These are phyloP conservation scores for Galaxea fascicularis DNA, from an alignment of 92 coral and sea anemone species.

Conservation along the genomic window DNA sequence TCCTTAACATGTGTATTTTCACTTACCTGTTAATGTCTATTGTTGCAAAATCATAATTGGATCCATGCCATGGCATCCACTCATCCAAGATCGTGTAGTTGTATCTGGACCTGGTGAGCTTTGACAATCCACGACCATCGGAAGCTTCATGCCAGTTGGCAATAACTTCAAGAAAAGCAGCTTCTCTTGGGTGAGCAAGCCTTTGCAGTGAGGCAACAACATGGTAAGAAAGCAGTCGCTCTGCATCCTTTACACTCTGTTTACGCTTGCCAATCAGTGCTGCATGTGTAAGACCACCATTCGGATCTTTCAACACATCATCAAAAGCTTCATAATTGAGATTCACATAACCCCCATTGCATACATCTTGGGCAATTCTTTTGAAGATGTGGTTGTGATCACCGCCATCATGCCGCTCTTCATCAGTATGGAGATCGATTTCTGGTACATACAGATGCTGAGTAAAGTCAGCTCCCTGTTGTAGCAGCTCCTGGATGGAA, in stretches of 20 bases:
- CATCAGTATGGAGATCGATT: too few relatives aligned
- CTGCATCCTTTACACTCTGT: conserved; percentile 65
- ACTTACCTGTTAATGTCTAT: conserved; percentile 14
- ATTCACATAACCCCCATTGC: conserved; percentile 41
- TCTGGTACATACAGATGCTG: conserved; percentile 57
- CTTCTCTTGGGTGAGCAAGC: conserved; percentile 68
- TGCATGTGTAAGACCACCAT: conserved; percentile 75
- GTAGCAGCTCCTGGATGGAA: conserved; percentile 17
- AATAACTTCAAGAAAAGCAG: conserved; percentile 42
- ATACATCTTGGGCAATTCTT: conserved; percentile 40
- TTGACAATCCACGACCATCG: conserved; percentile 70
- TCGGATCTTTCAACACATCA: conserved; percentile 55
- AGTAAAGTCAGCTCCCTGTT: conserved; percentile 49
- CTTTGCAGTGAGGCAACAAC: conserved; percentile 38
- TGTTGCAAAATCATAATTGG: conserved; percentile 3
- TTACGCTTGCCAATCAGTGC: conserved; percentile 70
- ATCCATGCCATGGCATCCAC: conserved; percentile 22
- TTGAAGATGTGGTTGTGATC: conserved; percentile 61
- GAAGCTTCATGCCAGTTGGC: conserved; percentile 78
- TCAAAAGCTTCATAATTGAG: conserved; percentile 71
- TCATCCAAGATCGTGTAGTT: conserved; percentile 3
- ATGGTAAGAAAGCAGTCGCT: conserved; percentile 56
- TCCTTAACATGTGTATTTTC: neutral
- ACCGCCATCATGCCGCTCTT: conserved; percentile 67
- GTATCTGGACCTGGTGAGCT: conserved; percentile 6